Evolutionary conservation across 2,888 invertebrate genomes (phyloP).

Genomic region (Altica lythri): DNA sequence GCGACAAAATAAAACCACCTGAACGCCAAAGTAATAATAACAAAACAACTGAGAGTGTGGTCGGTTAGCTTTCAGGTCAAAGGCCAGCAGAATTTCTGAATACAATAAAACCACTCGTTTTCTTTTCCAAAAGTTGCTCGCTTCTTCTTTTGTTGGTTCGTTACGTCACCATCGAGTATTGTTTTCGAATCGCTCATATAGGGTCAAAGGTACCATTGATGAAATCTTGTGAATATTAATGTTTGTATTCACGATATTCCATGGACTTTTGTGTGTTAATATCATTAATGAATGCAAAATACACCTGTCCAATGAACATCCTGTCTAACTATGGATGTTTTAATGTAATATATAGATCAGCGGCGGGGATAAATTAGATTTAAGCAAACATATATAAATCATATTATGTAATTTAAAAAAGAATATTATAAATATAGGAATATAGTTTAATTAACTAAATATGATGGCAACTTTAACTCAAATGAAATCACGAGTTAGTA

Average conservation of each 20-base stretch:
- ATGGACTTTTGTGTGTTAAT: slow-evolving; percentile 28
- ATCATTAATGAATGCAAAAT: slow-evolving; percentile 24
- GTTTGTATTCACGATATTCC: slow-evolving; percentile 27
- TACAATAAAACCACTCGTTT: slow-evolving; percentile 15
- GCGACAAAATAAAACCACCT: slow-evolving; percentile 2
- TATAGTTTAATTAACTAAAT: too few species aligned
- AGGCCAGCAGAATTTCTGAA: slow-evolving; percentile 17
- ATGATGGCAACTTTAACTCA: too few species aligned
- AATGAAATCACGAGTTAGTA: too few species aligned
- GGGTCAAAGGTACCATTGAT: slow-evolving; percentile 27
- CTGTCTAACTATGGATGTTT: slow-evolving; percentile 16
- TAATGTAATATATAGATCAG: slow-evolving; percentile 12
- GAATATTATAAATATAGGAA: too few species aligned
- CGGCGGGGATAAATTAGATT: slow-evolving; percentile 9
- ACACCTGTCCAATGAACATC: slow-evolving; percentile 29
- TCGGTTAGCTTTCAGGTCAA: slow-evolving; percentile 16
- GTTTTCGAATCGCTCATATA: slow-evolving; percentile 12
- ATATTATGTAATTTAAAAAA: too few species aligned
- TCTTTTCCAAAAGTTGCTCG: slow-evolving; percentile 10
- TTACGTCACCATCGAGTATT: slow-evolving; percentile 13
- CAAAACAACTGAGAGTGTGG: slow-evolving; percentile 1
- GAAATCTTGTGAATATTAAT: slow-evolving; percentile 29
- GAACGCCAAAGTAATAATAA: neutral
- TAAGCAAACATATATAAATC: too few species aligned
- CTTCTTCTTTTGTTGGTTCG: slow-evolving; percentile 1